A percentile compares a stretch with the other conserved stretches of the same genome.
phyloP scores from a whole-genome alignment of 2,888 invertebrate species.

The Microplitis deprimator region DNA sequence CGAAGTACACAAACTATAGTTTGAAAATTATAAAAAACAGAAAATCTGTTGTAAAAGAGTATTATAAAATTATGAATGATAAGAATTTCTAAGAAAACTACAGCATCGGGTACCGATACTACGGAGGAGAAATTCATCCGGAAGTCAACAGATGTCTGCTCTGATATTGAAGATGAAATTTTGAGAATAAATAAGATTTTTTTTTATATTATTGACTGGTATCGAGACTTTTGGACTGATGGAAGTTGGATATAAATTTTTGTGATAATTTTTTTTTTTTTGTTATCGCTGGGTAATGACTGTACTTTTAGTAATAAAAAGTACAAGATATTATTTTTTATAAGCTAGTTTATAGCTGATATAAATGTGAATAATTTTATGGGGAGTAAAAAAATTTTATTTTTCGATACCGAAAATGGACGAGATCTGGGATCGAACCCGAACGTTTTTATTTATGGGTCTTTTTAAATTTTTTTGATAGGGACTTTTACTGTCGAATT shows the following conservation, averaged over 20 bases:
- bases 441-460: no score
- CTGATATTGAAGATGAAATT: neutral
- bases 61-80: neutral
- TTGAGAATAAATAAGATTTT: neutral
- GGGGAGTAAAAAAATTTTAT: neutral
- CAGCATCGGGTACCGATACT: neutral
- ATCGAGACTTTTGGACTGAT: neutral
- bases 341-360: neutral
- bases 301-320: neutral
- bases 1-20: neutral
- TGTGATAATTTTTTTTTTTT: no score
- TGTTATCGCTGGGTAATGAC: no score
- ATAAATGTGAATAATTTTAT: neutral
- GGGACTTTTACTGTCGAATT: no score
- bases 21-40: neutral
- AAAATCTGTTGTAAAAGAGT: neutral
- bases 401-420: neutral
- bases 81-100: neutral
- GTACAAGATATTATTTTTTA: neutral
- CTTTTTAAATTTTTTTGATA: no score
- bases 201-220: neutral
- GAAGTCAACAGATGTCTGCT: constrained; percentile 23
- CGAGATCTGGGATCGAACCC: neutral
- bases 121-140: constrained; percentile 1
- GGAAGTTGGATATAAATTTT: no score